Conservation (phyloP, 1,140 invertebrate genomes). For the Musca vetustissima region DNA sequence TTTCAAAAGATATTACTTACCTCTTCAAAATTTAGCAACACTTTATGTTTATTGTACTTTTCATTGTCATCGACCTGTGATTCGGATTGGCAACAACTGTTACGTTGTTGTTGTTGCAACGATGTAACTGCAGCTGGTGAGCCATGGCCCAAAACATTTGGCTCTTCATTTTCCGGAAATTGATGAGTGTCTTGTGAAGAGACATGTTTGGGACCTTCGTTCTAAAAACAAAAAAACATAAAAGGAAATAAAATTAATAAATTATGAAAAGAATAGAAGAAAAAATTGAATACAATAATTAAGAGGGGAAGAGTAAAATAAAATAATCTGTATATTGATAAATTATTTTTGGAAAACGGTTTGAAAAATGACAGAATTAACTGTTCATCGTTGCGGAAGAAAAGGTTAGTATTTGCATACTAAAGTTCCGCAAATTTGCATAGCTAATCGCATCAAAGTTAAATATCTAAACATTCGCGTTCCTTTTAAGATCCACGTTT, state of each 20-base stretch:
- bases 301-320: no score
- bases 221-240: conserved; percentile 13
- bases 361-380: no score
- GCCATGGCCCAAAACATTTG: conserved; percentile 50
- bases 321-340: no score
- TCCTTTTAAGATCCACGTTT: no score
- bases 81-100: conserved; percentile 11
- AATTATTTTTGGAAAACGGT: no score
- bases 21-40: conserved; percentile 51
- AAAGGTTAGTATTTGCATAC: no score
- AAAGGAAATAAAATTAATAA: conserved; percentile 16
- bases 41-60: conserved; percentile 43
- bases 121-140: conserved; percentile 23
- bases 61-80: conserved; percentile 25
- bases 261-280: no score
- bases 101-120: not conserved
- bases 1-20: conserved; percentile 35
- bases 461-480: no score
- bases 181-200: conserved; percentile 35
- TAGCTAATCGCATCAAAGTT: no score
- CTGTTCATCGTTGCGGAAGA: no score
- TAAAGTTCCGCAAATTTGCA: no score
- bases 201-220: conserved; percentile 23
- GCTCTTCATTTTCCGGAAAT: conserved; percentile 53
- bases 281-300: no score